A percentile compares a stretch with the other conserved stretches of the same genome.
Evolutionary conservation across 2,888 invertebrate species (phyloP).

Genomic region (Ichneumon xanthorius): DNA sequence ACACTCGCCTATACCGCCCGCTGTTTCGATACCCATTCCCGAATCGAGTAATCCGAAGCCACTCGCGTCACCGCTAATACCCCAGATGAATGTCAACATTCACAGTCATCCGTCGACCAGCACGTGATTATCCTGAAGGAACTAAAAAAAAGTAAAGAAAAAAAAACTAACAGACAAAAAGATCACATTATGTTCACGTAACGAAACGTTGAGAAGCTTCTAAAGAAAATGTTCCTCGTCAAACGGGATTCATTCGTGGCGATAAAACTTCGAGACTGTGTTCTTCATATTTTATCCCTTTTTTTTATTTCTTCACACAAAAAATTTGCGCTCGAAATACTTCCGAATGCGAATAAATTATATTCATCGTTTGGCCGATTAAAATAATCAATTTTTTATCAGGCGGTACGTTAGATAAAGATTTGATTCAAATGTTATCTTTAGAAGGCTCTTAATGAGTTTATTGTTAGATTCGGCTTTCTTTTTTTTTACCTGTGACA

Average conservation of each 20-base stretch:
- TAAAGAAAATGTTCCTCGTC: conserved; percentile 69
- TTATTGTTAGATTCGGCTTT: conserved; percentile 24
- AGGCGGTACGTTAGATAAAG: conserved; percentile 9
- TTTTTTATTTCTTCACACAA: conserved; percentile 9
- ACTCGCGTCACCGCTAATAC: conserved; percentile 81
- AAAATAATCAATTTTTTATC: conserved; percentile 1
- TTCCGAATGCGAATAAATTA: neutral
- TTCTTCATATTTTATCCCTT: conserved; percentile 72
- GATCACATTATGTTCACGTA: conserved; percentile 23
- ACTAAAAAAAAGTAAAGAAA: conserved; percentile 75
- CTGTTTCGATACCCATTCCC: conserved; percentile 82
- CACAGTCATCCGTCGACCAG: conserved; percentile 81
- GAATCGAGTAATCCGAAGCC: conserved; percentile 81
- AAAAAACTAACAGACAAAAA: conserved; percentile 54
- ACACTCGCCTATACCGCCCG: conserved; percentile 80
- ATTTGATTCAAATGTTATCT: conserved; percentile 52
- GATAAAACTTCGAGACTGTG: conserved; percentile 69
- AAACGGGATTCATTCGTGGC: conserved; percentile 73
- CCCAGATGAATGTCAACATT: conserved; percentile 81
- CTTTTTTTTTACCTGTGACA: conserved; percentile 67
- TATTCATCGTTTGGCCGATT: neutral
- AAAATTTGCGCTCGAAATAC: neutral
- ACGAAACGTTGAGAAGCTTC: conserved; percentile 73
- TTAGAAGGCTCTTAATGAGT: conserved; percentile 71
- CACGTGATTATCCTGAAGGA: conserved; percentile 80